Percentiles rank a stretch among this genome's conserved stretches.
These are phyloP conservation scores for Trididemnum miniatum DNA, from an alignment of 23 tunicate species.

Conservation along the genomic window DNA sequence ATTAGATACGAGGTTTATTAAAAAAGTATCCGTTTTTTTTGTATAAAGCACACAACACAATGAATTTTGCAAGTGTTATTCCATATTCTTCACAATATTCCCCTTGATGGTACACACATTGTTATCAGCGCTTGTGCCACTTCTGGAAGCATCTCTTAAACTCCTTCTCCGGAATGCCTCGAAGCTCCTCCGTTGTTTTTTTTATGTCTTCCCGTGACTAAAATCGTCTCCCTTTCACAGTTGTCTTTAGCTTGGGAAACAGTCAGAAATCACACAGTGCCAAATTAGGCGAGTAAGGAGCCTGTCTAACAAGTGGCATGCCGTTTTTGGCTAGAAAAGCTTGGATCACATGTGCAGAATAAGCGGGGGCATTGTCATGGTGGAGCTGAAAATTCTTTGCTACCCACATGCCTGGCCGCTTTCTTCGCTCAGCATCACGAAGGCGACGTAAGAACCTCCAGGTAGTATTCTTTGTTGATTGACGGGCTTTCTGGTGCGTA, in stretches of 20 bases:
- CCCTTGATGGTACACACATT: background rate
- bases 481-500: slow-evolving; percentile 7
- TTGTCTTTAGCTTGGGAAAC: background rate
- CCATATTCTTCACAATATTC: background rate
- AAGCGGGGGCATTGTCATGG: slow-evolving; percentile 16
- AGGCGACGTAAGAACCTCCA: slow-evolving; percentile 4
- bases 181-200: background rate
- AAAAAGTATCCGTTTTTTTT: slow-evolving; percentile 5
- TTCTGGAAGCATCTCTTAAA: background rate
- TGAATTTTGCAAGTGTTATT: slow-evolving; percentile 4
- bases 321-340: slow-evolving; percentile 4
- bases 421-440: slow-evolving; percentile 2
- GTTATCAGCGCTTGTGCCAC: slow-evolving; percentile 2
- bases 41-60: slow-evolving; percentile 18
- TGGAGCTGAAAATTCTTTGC: slow-evolving; percentile 6
- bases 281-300: background rate
- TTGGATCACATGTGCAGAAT: slow-evolving; percentile 8
- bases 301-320: slow-evolving; percentile 13
- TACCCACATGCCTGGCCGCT: slow-evolving; percentile 3
- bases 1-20: background rate
- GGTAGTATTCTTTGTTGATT: slow-evolving; percentile 14
- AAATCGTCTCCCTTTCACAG: background rate
- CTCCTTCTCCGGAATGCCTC: slow-evolving; percentile 5
- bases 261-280: slow-evolving; percentile 3
- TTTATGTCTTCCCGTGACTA: slow-evolving; percentile 3